Evolutionary conservation across 2,797 vertebrate genomes (phyloP), one percentile per base, ranked within the genome.

Genomic region (Onychomys leucogaster): DNA sequence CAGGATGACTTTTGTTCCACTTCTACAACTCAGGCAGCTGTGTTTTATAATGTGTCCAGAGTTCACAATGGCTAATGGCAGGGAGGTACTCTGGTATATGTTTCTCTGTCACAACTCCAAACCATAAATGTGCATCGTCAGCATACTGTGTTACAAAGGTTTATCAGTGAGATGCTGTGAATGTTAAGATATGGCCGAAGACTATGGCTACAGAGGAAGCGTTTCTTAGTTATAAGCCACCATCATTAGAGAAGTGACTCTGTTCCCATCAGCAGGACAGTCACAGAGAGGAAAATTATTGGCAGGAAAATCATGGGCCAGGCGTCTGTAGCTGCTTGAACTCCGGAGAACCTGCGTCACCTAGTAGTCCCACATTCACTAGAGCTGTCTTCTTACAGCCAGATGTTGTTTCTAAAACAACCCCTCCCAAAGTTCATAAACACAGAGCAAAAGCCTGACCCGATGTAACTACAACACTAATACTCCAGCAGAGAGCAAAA

Each of bases 391-490:
- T 59, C 63, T 95, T 98, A 96, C 80, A 98, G 97, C 98, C 98
- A 99, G 98, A 98, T 98, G 98, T 98, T 98, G 85, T 95, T 98
- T 97, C 97, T 98, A 96, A 96, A 98, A 98, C 98, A 97, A 94
- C 90, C 82, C 97, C 97, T 96, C 98, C 89, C 92, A 95, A 93
- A 95, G 97, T 98, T 98, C 97, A 97, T 82, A 94, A 97, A 90
- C 81, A 87, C n/a, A 88, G 46, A 97, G 90, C 92, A 98, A 97
- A 98, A 98, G 94, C 76, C 94, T 98, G 98, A 98, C 94, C 95
- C 97, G 90, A 52, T 96, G 87, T 98, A 95, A 98, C 97, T 95
- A 97, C 96, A 43, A 89, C 76, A 91, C 85, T 96, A 96, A 93
- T 96, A 87, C 85, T 97, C 95, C 52, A 59, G 87, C 91, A 96